Conservation (phyloP, 2,113 vertebrate genomes). For the Chionomys nivalis region DNA sequence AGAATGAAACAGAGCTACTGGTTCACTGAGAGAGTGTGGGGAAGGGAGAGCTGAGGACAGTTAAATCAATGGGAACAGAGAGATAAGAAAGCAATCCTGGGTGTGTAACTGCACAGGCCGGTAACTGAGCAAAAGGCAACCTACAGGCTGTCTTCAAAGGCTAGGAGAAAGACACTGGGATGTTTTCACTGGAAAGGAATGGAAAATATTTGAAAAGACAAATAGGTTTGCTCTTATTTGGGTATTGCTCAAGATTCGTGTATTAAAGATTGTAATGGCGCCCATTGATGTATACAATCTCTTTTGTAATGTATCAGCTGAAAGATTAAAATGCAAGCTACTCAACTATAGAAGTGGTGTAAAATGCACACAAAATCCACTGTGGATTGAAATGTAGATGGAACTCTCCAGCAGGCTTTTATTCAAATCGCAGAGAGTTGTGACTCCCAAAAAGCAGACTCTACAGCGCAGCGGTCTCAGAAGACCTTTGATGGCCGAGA, state of each 20-base stretch:
- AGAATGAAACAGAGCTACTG: neutral
- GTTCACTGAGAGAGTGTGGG: neutral
- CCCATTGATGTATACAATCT: neutral
- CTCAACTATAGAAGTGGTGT: slow-evolving; percentile 49
- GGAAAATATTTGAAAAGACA: neutral
- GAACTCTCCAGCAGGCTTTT: neutral
- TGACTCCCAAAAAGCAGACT: neutral
- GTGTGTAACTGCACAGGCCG: neutral
- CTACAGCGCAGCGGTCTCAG: neutral
- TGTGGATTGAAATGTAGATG: slow-evolving; percentile 12
- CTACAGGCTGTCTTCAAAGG: neutral
- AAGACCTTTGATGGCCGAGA: neutral
- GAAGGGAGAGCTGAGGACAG: neutral
- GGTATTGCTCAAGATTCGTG: neutral
- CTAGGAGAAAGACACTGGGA: neutral
- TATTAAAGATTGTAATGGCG: neutral
- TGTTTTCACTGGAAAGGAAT: neutral
- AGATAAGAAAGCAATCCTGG: neutral
- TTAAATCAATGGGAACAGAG: neutral
- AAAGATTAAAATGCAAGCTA: slow-evolving; percentile 44
- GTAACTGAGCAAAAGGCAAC: no score
- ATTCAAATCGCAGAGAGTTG: neutral
- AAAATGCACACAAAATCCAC: neutral
- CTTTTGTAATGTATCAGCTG: neutral
- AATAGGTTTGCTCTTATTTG: neutral